These are phyloP conservation scores for Lathamus discolor DNA, from an alignment of 2,113 vertebrate genomes.

Conservation along the genomic window DNA sequence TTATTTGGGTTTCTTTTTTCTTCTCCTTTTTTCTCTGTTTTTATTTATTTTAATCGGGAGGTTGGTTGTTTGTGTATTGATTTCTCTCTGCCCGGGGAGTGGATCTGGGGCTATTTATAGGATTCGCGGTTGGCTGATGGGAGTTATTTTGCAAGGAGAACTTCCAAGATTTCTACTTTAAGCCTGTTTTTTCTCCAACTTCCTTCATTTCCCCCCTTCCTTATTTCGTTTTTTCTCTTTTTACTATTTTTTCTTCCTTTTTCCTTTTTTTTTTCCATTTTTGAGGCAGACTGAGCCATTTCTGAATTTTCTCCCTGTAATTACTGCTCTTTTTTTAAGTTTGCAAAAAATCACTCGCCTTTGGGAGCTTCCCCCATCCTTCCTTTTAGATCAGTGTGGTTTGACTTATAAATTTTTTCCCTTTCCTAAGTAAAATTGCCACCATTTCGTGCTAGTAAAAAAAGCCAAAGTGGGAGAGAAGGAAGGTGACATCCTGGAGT, in stretches of 20 bases:
- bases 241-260: neutral
- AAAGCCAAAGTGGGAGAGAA: neutral
- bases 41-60: neutral
- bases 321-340: conserved; percentile 62
- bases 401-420: neutral
- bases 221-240: neutral
- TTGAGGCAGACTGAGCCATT: neutral
- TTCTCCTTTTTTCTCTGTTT: neutral
- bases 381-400: neutral
- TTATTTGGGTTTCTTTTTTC: neutral
- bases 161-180: conserved; percentile 75
- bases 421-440: conserved; percentile 24
- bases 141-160: conserved; percentile 75
- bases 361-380: neutral
- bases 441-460: conserved; percentile 9
- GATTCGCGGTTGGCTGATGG: conserved; percentile 67
- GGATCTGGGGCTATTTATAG: conserved; percentile 77
- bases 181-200: conserved; percentile 47
- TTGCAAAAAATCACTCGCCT: neutral
- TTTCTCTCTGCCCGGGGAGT: conserved; percentile 59
- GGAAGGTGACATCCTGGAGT: neutral
- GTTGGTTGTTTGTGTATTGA: conserved; percentile 49
- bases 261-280: neutral
- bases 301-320: conserved; percentile 43
- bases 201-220: neutral